These are phyloP conservation scores for Neolamprologus devosi DNA, from an alignment of 2,113 vertebrate genomes.

Conservation along the genomic window DNA sequence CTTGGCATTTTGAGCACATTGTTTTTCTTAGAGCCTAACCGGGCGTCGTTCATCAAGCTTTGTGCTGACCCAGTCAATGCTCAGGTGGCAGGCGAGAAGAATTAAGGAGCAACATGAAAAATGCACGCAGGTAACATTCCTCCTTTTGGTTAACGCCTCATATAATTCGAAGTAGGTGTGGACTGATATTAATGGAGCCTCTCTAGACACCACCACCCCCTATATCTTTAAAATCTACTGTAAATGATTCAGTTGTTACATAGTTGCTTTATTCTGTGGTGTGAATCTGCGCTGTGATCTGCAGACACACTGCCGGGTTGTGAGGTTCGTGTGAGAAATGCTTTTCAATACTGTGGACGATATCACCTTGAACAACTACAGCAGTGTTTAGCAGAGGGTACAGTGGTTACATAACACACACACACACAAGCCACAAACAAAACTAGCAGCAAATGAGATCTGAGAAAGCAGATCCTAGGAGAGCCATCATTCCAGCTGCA, in stretches of 20 bases:
- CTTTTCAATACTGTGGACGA: background rate
- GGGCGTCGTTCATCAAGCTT: conserved; percentile 14
- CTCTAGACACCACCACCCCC: background rate
- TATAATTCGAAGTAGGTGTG: background rate
- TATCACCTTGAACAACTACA: conserved; percentile 37
- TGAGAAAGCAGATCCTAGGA: conserved; percentile 45
- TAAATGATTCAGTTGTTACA: conserved; percentile 5
- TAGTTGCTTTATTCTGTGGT: background rate
- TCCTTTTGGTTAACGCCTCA: background rate
- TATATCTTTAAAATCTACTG: background rate
- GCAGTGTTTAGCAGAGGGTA: background rate
- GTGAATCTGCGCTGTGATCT: background rate
- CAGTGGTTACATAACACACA: conserved; percentile 13
- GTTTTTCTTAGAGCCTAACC: conserved; percentile 15
- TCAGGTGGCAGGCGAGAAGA: background rate
- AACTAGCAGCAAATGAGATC: conserved; percentile 57
- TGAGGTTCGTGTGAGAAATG: conserved; percentile 11
- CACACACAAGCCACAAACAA: conserved; percentile 16
- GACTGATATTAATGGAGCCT: background rate
- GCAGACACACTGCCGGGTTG: background rate
- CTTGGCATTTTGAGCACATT: conserved; percentile 12
- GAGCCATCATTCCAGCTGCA: conserved; percentile 53
- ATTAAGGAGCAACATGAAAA: background rate
- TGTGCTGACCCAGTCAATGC: background rate
- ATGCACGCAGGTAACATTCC: background rate